Conservation (phyloP, 2,888 invertebrate species). For the Tiphia femorata region DNA sequence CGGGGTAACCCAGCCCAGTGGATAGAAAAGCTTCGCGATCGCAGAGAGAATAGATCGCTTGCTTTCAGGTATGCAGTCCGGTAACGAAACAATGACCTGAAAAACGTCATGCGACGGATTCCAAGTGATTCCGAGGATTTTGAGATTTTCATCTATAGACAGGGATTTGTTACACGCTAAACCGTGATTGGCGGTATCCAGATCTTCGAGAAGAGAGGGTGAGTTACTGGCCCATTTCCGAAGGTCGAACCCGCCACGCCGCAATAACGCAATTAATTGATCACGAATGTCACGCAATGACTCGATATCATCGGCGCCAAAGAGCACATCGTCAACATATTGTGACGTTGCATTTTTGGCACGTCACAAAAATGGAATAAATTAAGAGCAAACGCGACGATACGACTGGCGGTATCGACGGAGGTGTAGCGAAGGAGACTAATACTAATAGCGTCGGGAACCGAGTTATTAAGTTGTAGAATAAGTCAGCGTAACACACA, state of each 20-base stretch:
- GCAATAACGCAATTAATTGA: slow-evolving; percentile 7
- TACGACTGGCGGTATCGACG: too few relatives aligned
- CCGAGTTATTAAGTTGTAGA: too few relatives aligned
- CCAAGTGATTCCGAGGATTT: slow-evolving; percentile 14
- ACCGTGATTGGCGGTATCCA: slow-evolving; percentile 11
- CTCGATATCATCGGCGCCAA: slow-evolving; percentile 7
- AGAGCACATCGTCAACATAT: slow-evolving; percentile 19
- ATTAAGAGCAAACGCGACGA: too few relatives aligned
- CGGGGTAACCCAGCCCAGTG: slow-evolving; percentile 15
- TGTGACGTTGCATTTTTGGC: too few relatives aligned
- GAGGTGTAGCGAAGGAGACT: too few relatives aligned
- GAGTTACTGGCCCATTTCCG: slow-evolving; percentile 29
- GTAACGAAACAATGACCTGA: neutral
- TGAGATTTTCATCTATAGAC: neutral
- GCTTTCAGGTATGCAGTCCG: neutral
- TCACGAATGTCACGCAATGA: neutral
- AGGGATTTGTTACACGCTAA: slow-evolving; percentile 3
- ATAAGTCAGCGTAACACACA: too few relatives aligned
- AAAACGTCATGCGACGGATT: neutral
- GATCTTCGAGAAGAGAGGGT: neutral
- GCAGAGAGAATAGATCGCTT: slow-evolving; percentile 6
- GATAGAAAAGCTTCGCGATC: slow-evolving; percentile 16
- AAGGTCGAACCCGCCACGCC: slow-evolving; percentile 9
- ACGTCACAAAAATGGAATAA: too few relatives aligned
- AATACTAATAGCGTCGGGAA: too few relatives aligned